Base-by-base conservation (phyloP, 2,888 invertebrate species). In the Pyrochroa serraticornis region DNA sequence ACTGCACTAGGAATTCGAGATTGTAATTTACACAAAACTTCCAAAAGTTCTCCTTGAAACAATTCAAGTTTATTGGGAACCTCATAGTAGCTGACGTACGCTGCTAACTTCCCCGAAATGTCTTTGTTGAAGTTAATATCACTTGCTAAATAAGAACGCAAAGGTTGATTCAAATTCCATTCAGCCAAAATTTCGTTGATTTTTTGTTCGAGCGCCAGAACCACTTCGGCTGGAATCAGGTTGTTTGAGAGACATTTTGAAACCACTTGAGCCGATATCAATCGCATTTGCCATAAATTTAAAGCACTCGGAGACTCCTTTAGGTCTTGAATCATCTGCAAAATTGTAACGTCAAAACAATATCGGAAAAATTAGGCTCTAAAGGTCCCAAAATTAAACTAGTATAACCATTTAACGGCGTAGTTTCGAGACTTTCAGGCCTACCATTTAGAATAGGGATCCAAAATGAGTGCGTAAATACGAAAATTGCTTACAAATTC, bases 201-300 rank as follows among this genome's bases (percentile, higher is more conserved):
- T 69, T 81, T 82, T 67, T 89, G 87, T 54, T 85, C 82, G 39
- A 89, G 81, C 0, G 88, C 82, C 0, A 87, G 69, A 1, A 87
- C 82, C 71, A 84, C 83, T 68, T 89, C 88, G 50, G 81, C 78
- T 1, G 85, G 83, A 12, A 89, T 79, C 6, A 88, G 72, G 82
- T 62, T 83, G 42, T 75, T 64, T 82, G 75, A 69, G 67, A 60
- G 33, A 10, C 51, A 33, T 45, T 59, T 70, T 3, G 63, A 60
- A 34, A 80, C 66, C 5, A 84, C 81, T 65, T 87, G 87, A 0
- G 86, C 82, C 1, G 84, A 63, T 6, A 83, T 3, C 87, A 80
- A 80, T 73, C 91, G 92, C 41, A 91, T 82, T 75, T 93, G 92
- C 91, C 91, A 92, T 12, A 89, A 80, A 69, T 88, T 84, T 69